Base-by-base conservation (phyloP, 2,797 vertebrate genomes). In the Brachyrhaphis roseni region DNA sequence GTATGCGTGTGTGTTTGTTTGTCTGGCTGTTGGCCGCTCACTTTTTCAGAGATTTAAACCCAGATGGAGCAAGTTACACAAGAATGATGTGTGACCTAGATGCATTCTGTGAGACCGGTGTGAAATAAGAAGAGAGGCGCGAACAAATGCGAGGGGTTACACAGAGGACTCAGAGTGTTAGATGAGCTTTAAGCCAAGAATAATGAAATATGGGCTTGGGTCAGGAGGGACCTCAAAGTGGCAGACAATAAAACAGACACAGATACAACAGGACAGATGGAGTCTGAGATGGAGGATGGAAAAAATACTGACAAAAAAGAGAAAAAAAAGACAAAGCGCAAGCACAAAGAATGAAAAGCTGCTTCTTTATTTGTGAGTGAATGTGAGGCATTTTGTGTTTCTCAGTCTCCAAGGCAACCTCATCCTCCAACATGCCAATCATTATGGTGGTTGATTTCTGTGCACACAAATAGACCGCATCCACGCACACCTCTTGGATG, bases 341-440 rank as follows among this genome's bases (percentile, higher is more conserved):
- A 89, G 79, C 77, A 83, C 74, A 72, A 84, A 84, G 74, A 78
- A 18, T 86, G 86, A 90, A 82, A 64, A 87, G 80, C 85, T 12
- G 78, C 53, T 18, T 89, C 81, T 85, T 75, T 75, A 78, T 85
- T 90, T 84, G 80, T 41, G 72, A 77, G 82, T 57, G 77, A 92
- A 87, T 89, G 75, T 45, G 26, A 86, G 82, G 80, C 84, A 92
- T 93, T 91, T 91, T 92, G 84, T 93, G 75, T 93, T 89, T 89
- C 80, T 83, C 73, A 36, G 85, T 94, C 93, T 91, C 93, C 92
- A 92, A 75, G 92, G 92, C 90, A 94, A 94, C 93, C 81, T 77
- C 82, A 78, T 91, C 72, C 79, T 82, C 84, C 77, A 79, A 62
- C 86, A 80, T 90, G 90, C 87, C 93, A 93, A 87, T 94, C 90